Evolutionary conservation across 2,888 invertebrate genomes (phyloP).

Genomic region (Thymelicus sylvestris): DNA sequence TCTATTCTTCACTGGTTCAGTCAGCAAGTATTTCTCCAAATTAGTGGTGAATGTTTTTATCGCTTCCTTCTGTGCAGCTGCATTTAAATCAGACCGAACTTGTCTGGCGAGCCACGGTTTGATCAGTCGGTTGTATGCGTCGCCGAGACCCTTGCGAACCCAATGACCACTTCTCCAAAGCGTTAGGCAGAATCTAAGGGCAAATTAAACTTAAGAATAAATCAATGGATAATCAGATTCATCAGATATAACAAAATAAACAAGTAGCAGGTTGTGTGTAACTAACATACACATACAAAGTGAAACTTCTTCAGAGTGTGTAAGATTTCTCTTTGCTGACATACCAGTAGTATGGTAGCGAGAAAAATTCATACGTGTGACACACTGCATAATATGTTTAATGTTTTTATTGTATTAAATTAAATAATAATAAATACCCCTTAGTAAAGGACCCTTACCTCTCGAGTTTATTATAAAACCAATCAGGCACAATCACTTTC

Average conservation of each 20-base stretch:
- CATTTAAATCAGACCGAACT: constrained; percentile 89
- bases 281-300: no score
- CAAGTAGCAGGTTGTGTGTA: no score
- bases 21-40: constrained; percentile 92
- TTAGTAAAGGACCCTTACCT: constrained; percentile 50
- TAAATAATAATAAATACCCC: no score
- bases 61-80: constrained; percentile 91
- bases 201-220: constrained; percentile 1
- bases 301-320: no score
- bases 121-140: constrained; percentile 76
- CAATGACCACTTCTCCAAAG: constrained; percentile 70
- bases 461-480: constrained; percentile 85
- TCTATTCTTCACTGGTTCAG: constrained; percentile 92
- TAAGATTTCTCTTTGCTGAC: no score
- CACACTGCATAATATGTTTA: no score
- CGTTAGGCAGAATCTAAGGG: constrained; percentile 67
- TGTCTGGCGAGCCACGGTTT: constrained; percentile 88
- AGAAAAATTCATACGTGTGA: no score
- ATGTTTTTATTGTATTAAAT: no score
- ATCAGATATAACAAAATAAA: no score
- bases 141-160: constrained; percentile 71
- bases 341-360: no score
- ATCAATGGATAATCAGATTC: no score
- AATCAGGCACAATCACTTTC: constrained; percentile 89
- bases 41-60: constrained; percentile 94